Evolutionary conservation across 2,797 vertebrate genomes (phyloP), one percentile per base, ranked within the genome.

Genomic region (Thalassophryne amazonica): DNA sequence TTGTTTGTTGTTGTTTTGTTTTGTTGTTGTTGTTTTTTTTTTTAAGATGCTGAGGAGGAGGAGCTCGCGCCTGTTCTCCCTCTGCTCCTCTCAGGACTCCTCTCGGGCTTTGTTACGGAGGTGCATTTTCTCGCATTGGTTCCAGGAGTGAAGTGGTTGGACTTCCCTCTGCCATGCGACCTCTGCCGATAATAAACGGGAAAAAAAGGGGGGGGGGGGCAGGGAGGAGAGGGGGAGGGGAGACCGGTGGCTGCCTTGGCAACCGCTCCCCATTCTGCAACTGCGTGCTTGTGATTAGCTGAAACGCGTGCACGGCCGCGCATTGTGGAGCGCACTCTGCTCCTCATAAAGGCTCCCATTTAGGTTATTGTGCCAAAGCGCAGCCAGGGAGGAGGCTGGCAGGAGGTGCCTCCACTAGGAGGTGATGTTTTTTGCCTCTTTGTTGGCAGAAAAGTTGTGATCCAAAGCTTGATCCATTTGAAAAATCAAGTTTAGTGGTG

Each of bases 181-280:
- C 91, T 91, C 91, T 93, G 87, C 87, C 78, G 91, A 90, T 91
- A 89, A 88, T 85, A 90, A 83, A 87, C 81, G 88, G 88, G 87
- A 90, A 81, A 84, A 90, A 83, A 87, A 81, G 88, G 88, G 87
- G 90, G 81, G 84, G 74, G 81, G 85, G 76, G 84, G 68, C 69
- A 58, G 70, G 82, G 77, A 81, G 78, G 82, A 73, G 77, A 76
- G 77, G 84, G 87, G 84, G 83, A 83, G 86, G 87, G 83, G 85
- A 84, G 77, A 83, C 73, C 80, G 81, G 78, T 88, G 87, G 87
- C 87, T 89, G 87, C 87, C 87, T 87, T 87, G 87, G 86, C 87
- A 89, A 89, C 87, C 78, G 78, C 72, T 80, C 77, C 86, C 86
- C 78, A 74, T 85, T 87, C 81, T 89, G 86, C 86, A 84, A 85